Evolutionary conservation across 2,113 vertebrate species (phyloP).

Genomic region (Notarius quadriscutis): DNA sequence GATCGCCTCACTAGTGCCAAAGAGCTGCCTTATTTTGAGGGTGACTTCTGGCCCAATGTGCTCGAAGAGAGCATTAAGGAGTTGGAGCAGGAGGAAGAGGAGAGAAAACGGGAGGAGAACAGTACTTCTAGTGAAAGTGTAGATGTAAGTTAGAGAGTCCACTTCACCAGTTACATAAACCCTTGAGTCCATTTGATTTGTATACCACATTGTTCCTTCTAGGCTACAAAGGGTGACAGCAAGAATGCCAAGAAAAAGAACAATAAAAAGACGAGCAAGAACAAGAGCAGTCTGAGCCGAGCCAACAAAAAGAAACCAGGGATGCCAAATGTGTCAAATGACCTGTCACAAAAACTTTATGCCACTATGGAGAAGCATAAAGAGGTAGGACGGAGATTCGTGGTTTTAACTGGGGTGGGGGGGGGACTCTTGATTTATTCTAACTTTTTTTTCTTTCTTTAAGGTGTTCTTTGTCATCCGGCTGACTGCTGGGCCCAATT

Average conservation of each 20-base stretch:
- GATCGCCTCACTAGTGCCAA: slow-evolving; percentile 97
- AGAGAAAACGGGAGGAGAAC: slow-evolving; percentile 96
- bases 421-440: neutral
- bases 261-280: slow-evolving; percentile 98
- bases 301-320: slow-evolving; percentile 98
- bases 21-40: slow-evolving; percentile 96
- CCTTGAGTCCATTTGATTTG: neutral
- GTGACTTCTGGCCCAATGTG: slow-evolving; percentile 98
- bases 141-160: slow-evolving; percentile 78
- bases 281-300: slow-evolving; percentile 95
- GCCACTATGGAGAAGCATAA: slow-evolving; percentile 99
- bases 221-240: slow-evolving; percentile 96
- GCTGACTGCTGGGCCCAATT: slow-evolving; percentile 86
- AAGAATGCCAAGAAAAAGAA: slow-evolving; percentile 99
- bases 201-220: slow-evolving; percentile 7
- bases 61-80: slow-evolving; percentile 99
- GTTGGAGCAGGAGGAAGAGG: slow-evolving; percentile 96
- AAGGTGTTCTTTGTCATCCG: slow-evolving; percentile 98
- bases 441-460: neutral
- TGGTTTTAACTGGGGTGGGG: neutral
- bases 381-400: slow-evolving; percentile 77
- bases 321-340: slow-evolving; percentile 96
- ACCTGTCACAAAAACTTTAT: slow-evolving; percentile 95
- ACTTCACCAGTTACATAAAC: neutral
- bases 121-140: slow-evolving; percentile 95